Base-by-base conservation (phyloP, 2,888 invertebrate species). In the Brachynemurus nebulosus region DNA sequence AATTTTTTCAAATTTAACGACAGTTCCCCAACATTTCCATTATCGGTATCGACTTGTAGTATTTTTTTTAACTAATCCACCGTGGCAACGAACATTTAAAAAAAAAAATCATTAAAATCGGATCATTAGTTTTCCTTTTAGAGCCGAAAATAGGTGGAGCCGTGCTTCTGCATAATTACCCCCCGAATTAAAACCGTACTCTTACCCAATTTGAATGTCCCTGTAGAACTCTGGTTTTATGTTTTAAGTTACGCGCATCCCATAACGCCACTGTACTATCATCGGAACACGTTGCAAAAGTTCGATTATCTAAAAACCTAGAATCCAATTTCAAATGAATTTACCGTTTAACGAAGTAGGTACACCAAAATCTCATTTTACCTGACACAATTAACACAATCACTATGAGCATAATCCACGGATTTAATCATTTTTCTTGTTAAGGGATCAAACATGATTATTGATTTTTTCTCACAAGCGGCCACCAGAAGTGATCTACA, bases 371-470 rank as follows among this genome's bases (percentile, higher is more conserved):
- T 23, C n/a, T n/a, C n/a, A n/a, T n/a, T n/a, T 66, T 67, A 91
- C 91, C 85, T 86, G 34, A 93, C 84, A 70, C 89, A 90, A 61
- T 93, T 93, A 5, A 95, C 91, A 68, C 90, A 90, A 60, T 88
- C 88, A 8, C 72, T 69, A 61, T 95, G 95, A 11, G 92, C 92
- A 59, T 83, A 78, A 52, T 76, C 73, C 33, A 91, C 80, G 44
- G 78, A 71, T 55, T 78, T 75, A 45, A 86, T 74, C 53, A 81
- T 72, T 55, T 76, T 75, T 54, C 85, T 81, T 54, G 81, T 84
- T 18, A 85, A 70, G 0, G 91, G 85, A 64, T 93, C 93, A 67
- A 89, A 89, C 58, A 92, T 72, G 52, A 91, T 69, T 51, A 93
- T 76, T 44, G 86, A 83, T 58, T 82, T 84, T 56, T 84, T 85